Base-by-base conservation (phyloP, 2,797 vertebrate genomes). In the Gila robusta region DNA sequence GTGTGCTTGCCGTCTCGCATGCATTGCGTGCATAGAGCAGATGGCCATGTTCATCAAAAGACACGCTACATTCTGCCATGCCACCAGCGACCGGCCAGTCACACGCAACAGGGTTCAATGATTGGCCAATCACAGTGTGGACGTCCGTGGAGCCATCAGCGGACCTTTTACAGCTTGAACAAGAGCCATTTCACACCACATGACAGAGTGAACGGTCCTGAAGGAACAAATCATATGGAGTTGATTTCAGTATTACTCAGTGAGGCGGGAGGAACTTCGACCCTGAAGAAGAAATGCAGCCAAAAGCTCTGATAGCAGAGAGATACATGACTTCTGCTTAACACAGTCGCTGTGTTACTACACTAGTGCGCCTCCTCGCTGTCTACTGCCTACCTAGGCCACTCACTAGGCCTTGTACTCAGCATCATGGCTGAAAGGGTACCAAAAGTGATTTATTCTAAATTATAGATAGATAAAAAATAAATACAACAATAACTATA, bases 181-280 rank as follows among this genome's bases (percentile, higher is more conserved):
- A 84, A 84, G 82, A 78, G 82, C 82, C 82, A 84, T 78, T 78
- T 84, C 82, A 67, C 73, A 84, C 32, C 44, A 37, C 82, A 66
- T 78, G 82, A 78, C 82, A 76, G 32, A 52, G 82, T 41, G 62
- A 56, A 44, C 19, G 7, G 62, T 84, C 74, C 64, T 23, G 35
- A 32, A 64, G 72, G 82, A 69, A 23, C 28, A 67, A 69, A 78
- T 84, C 83, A 84, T 69, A 84, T 54, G 37, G 62, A 84, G 74
- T 10, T 19, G 35, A 84, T 70, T 79, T 84, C 49, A 79, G 73
- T 79, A 78, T 79, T 78, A 79, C 64, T 84, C 83, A 79, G 74
- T 69, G 76, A 41, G 47, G 66, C 64, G 7, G 12, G 64, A 79
- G 49, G 83, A 84, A 70, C 83, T 84, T 78, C 79, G 64, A 84